A percentile compares a stretch with the other conserved stretches of the same genome.
These are phyloP conservation scores for Arion vulgaris DNA, from an alignment of 1,140 invertebrate species.

Conservation along the genomic window DNA sequence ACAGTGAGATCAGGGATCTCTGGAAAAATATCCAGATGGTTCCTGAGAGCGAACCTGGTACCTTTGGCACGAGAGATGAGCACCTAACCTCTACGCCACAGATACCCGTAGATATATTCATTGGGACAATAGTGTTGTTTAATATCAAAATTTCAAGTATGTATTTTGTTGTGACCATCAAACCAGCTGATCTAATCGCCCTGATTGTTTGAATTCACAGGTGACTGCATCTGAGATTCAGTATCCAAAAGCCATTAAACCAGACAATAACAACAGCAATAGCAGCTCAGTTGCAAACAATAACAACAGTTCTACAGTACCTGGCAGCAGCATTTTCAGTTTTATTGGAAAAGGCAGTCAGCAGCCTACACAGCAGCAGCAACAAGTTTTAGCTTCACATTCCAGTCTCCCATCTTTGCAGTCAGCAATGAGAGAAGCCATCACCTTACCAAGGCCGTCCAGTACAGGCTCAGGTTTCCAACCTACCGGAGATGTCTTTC, in stretches of 20 bases:
- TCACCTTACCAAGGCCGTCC: slow-evolving; percentile 60
- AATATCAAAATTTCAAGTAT: no score
- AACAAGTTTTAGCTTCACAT: neutral
- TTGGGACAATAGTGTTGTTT: no score
- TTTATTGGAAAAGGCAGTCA: slow-evolving; percentile 35
- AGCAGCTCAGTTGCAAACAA: slow-evolving; percentile 78
- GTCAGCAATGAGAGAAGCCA: slow-evolving; percentile 36
- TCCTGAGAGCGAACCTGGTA: no score
- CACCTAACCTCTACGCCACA: no score
- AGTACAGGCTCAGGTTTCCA: slow-evolving; percentile 68
- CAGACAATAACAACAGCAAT: slow-evolving; percentile 15
- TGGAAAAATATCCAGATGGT: no score
- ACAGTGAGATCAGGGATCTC: no score
- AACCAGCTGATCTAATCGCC: no score
- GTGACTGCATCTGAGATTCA: slow-evolving; percentile 1
- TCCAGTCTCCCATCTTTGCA: slow-evolving; percentile 27
- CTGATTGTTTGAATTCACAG: slow-evolving; percentile 28
- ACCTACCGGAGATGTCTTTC: slow-evolving; percentile 65
- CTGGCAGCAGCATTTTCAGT: slow-evolving; percentile 34
- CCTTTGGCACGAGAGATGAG: no score
- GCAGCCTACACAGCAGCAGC: neutral
- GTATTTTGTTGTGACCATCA: no score
- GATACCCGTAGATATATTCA: no score
- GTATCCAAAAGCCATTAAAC: slow-evolving; percentile 29
- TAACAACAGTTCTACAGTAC: slow-evolving; percentile 39